These are phyloP conservation scores for Coranthus polyacanthus DNA, from an alignment of 2,797 vertebrate species.

Conservation along the genomic window DNA sequence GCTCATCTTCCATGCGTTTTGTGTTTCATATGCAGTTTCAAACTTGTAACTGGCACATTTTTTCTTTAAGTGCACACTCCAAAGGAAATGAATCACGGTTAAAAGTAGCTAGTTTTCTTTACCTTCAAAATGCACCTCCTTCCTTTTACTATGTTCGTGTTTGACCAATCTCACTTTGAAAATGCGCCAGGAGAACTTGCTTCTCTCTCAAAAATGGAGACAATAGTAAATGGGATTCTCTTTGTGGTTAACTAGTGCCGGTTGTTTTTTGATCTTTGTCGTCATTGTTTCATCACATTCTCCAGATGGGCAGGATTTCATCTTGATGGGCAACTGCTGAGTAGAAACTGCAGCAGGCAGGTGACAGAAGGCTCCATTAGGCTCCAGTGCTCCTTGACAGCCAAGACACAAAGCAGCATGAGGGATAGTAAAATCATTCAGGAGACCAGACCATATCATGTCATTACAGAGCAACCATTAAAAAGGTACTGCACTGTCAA, in stretches of 20 bases:
- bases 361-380: conserved; percentile 45
- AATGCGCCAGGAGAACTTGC: conserved; percentile 10
- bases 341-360: conserved; percentile 37
- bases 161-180: conserved; percentile 28
- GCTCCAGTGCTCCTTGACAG: conserved; percentile 16
- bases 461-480: conserved; percentile 20
- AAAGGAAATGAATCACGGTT: conserved; percentile 34
- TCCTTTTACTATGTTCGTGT: conserved; percentile 20
- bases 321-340: conserved; percentile 4
- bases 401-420: not conserved
- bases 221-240: conserved; percentile 19
- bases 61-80: conserved; percentile 8
- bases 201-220: conserved; percentile 14
- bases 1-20: conserved; percentile 50
- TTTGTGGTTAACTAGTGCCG: conserved; percentile 26
- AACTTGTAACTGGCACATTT: conserved; percentile 44
- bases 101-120: conserved; percentile 23
- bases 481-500: not conserved
- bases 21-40: conserved; percentile 46
- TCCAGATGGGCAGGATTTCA: conserved; percentile 1
- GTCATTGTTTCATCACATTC: conserved; percentile 30
- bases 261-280: conserved; percentile 40
- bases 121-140: not conserved
- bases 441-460: conserved; percentile 22
- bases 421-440: conserved; percentile 31